Evolutionary conservation across 1,140 invertebrate genomes (phyloP), one percentile per base, ranked within the genome.

Genomic region (Neodiprion lecontei): DNA sequence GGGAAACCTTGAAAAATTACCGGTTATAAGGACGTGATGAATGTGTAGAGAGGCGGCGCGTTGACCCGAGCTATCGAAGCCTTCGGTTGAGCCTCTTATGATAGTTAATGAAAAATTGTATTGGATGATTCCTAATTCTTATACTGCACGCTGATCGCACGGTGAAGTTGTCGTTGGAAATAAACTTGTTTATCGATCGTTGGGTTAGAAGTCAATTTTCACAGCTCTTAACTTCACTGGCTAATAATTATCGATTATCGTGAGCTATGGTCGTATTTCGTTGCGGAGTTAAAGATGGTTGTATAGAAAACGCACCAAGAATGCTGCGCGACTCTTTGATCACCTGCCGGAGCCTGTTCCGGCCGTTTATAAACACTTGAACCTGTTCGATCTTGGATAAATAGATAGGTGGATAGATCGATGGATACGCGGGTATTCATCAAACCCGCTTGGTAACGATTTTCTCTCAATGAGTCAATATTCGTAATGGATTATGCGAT

Each of bases 171-270:
- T 17, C 11, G 53, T 61, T 61, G n/a, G 53, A 61, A 61, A 5
- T 12, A 61, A 14, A 61, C 53, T 61, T 17, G 53, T 61, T 61
- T 9, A 61, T 61, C 53, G 53, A 61, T 61, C 1, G 53, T 61
- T 61, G 28, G 28, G 28, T 61, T 61, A 61, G 53, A 61, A 61
- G n/a, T 61, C 53, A 61, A 61, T 61, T 61, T 61, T 61, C 53
- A 61, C 53, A 9, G 53, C 53, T 61, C 11, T 9, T 61, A 61
- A 61, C 53, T 14, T 17, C n/a, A 61, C n/a, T 17, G 28, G 7
- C n/a, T 61, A 61, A 61, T 61, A 61, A 61, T 61, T 61, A 61
- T 61, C 7, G n/a, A 61, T 61, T 61, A 61, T 17, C 53, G 53
- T 61, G n/a, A 61, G 53, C 11, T 14, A 61, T 61, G 53, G 53